These are phyloP conservation scores for Lepidurus couesii DNA, from an alignment of 1,140 invertebrate species.

Conservation along the genomic window DNA sequence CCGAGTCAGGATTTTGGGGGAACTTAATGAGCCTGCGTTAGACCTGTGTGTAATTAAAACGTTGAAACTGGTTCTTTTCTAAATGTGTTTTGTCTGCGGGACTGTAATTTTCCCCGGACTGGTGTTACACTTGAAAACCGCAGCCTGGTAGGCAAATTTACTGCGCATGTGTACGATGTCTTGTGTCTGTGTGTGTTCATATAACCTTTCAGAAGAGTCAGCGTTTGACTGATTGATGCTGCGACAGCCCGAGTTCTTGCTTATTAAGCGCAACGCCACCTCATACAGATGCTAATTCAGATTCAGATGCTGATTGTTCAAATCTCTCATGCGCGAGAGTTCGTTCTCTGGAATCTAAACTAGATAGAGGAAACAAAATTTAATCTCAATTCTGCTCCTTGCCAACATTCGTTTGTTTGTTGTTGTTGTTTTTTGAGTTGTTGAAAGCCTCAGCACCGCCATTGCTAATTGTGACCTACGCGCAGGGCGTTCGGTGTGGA, in stretches of 20 bases:
- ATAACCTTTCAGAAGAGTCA: background rate
- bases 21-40: background rate
- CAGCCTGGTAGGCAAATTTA: background rate
- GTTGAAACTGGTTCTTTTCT: slow-evolving; percentile 7
- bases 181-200: too few relatives aligned
- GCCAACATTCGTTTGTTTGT: too few relatives aligned
- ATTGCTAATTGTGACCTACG: background rate
- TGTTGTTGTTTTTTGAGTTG: background rate
- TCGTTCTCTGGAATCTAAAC: too few relatives aligned
- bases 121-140: slow-evolving; percentile 21
- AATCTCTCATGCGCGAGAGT: background rate
- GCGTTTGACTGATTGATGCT: slow-evolving; percentile 3
- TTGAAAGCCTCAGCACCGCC: background rate
- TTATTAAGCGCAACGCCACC: slow-evolving; percentile 10
- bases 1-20: background rate
- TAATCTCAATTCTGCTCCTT: too few relatives aligned
- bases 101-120: slow-evolving; percentile 7
- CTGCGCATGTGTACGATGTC: background rate
- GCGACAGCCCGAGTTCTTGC: background rate
- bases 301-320: background rate
- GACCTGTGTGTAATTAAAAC: slow-evolving; percentile 2
- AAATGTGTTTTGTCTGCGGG: slow-evolving; percentile 3
- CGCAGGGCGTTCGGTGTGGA: background rate
- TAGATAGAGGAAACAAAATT: too few relatives aligned
- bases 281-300: background rate